phyloP scores from a whole-genome alignment of 2,888 invertebrate species.

The Ischnus inquisitorius region DNA sequence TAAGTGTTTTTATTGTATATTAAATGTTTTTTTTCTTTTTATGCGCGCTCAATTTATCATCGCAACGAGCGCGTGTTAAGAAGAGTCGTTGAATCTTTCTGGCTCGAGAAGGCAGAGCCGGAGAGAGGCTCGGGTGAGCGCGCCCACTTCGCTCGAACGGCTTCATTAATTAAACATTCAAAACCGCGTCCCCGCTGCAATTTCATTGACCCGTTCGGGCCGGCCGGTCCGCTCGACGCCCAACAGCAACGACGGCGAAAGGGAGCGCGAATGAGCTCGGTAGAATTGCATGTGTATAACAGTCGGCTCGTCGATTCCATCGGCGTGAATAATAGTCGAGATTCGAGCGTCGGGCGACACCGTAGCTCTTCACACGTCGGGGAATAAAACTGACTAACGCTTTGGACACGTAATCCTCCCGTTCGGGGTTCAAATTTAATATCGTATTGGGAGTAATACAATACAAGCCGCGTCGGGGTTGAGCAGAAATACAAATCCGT shows the following conservation, averaged over 20 bases:
- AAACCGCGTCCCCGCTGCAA: slow-evolving; percentile 58
- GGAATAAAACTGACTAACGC: slow-evolving; percentile 34
- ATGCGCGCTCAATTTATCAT: background rate
- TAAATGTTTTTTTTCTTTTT: background rate
- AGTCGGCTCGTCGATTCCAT: slow-evolving; percentile 13
- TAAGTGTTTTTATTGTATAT: background rate
- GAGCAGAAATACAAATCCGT: too few species aligned
- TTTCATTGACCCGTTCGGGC: slow-evolving; percentile 67
- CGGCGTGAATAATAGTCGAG: slow-evolving; percentile 20
- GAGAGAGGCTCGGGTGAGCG: slow-evolving; percentile 48
- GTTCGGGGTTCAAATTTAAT: slow-evolving; percentile 33
- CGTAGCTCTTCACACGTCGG: too few species aligned
- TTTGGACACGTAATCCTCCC: background rate
- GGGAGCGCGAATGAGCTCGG: background rate
- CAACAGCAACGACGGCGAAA: background rate
- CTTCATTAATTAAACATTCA: slow-evolving; percentile 73
- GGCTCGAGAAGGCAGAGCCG: slow-evolving; percentile 8
- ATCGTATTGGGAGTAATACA: slow-evolving; percentile 31
- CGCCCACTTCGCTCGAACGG: slow-evolving; percentile 56
- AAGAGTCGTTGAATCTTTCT: slow-evolving; percentile 1
- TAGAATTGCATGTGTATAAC: background rate
- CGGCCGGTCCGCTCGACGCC: background rate
- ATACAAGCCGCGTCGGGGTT: too few species aligned
- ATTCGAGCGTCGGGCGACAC: background rate
- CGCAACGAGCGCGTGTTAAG: background rate